Evolutionary conservation across 2,797 vertebrate species (phyloP), one percentile per base, ranked within the genome.

Genomic region (Gallirallus australis): DNA sequence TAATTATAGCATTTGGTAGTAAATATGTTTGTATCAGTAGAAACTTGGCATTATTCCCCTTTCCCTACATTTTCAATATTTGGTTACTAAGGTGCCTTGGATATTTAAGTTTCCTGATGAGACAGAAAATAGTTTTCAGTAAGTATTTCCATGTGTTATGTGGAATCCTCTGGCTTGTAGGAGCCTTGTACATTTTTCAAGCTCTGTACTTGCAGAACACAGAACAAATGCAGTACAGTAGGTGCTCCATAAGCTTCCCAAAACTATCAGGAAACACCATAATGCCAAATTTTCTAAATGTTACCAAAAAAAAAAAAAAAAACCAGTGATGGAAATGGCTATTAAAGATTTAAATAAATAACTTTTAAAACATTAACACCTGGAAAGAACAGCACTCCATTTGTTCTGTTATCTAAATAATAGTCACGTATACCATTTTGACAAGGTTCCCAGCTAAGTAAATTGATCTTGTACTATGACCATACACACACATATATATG

Each of bases 401-500:
- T 77, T 94, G 86, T 78, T 95, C 83, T 81, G 61, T 75, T 96
- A 88, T 92, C 88, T 92, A 83, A 92, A 88, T 89, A 92, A 77
- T 14, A 86, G 82, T 45, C 45, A 77, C 28, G 73, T 83, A 83
- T 39, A 95, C 17, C 13, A 90, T 82, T 86, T 91, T 88, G 90
- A 88, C 53, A 90, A 76, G 73, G 83, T 86, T 94, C 88, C 64
- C 56, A 71, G 53, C 24, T 90, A 90, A 81, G 53, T 81, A 90
- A 92, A 92, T 81, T 91, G 65, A 94, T 69, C 47, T 69, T n/a
- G 4, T 82, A 78, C 81, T 94, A 71, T 75, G 63, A 86, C 37
- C 70, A 78, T 64, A 82, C 19, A 89, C 37, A 77, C 21, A 61
- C 40, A 77, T 28, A 79, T 64, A 57, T 71, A 8, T 68, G 52